A percentile compares a stretch with the other conserved stretches of the same genome.
These are phyloP conservation scores for Hippocampus guttulatus DNA, from an alignment of 2,113 vertebrate species.

Conservation along the genomic window DNA sequence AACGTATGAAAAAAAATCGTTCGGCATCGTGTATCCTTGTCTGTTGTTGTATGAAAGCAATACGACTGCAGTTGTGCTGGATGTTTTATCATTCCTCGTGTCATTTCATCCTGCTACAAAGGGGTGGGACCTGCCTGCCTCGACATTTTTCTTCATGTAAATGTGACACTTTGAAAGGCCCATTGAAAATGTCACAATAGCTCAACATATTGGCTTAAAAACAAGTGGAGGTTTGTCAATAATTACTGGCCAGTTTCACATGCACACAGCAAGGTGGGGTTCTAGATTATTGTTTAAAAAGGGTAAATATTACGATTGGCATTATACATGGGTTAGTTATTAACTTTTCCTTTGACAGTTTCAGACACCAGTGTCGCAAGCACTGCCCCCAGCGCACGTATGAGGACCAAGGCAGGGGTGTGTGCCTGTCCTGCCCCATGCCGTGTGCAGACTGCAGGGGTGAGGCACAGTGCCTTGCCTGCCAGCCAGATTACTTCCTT, in stretches of 20 bases:
- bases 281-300: neutral
- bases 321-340: slow-evolving; percentile 8
- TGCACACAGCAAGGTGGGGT: neutral
- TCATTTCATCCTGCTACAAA: slow-evolving; percentile 16
- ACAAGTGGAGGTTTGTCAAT: slow-evolving; percentile 6
- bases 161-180: slow-evolving; percentile 25
- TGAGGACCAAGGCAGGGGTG: slow-evolving; percentile 56
- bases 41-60: slow-evolving; percentile 29
- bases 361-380: slow-evolving; percentile 73
- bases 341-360: slow-evolving; percentile 50
- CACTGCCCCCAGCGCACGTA: slow-evolving; percentile 74
- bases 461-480: slow-evolving; percentile 66
- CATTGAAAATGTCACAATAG: slow-evolving; percentile 20
- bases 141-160: slow-evolving; percentile 15
- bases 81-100: slow-evolving; percentile 30
- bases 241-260: neutral
- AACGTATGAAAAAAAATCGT: slow-evolving; percentile 3
- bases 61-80: slow-evolving; percentile 49
- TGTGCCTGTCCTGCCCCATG: slow-evolving; percentile 66
- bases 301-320: neutral
- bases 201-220: slow-evolving; percentile 27
- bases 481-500: slow-evolving; percentile 71
- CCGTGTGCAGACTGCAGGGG: slow-evolving; percentile 73
- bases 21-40: neutral
- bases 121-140: slow-evolving; percentile 8